Percentiles rank a stretch among this genome's conserved stretches.
phyloP scores from a whole-genome alignment of 2,888 invertebrate genomes.

The Tromatobia lineatoria region DNA sequence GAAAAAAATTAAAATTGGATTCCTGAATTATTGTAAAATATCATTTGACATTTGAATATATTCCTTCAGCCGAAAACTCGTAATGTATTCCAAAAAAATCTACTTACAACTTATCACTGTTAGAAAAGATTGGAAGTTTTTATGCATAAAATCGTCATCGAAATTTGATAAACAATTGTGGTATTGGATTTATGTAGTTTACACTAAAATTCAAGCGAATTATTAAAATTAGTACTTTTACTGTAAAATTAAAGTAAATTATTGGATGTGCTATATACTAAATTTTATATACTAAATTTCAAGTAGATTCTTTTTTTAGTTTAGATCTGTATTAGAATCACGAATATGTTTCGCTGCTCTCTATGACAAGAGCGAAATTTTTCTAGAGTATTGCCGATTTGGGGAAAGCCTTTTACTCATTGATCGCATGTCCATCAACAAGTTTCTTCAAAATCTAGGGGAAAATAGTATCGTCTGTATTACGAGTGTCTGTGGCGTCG shows the following conservation, averaged over 20 bases:
- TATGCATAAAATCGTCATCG: too few relatives aligned
- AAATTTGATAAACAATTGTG: too few relatives aligned
- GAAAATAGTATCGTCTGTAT: slow-evolving; percentile 75
- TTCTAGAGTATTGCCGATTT: slow-evolving; percentile 13
- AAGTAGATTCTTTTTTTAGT: not conserved
- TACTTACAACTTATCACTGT: too few relatives aligned
- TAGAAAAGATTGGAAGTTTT: too few relatives aligned
- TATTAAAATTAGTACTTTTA: too few relatives aligned
- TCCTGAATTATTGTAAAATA: too few relatives aligned
- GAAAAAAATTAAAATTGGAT: too few relatives aligned
- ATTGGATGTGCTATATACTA: too few relatives aligned
- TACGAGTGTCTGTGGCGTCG: slow-evolving; percentile 61
- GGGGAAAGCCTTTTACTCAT: slow-evolving; percentile 6
- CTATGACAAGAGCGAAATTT: not conserved
- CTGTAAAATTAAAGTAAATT: too few relatives aligned
- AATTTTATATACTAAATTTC: too few relatives aligned
- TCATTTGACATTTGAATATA: not conserved
- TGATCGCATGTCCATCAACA: slow-evolving; percentile 16
- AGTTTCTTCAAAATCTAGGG: slow-evolving; percentile 57
- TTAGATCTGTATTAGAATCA: not conserved
- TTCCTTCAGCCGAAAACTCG: not conserved
- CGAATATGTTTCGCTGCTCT: not conserved
- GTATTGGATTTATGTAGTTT: too few relatives aligned
- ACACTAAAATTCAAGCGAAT: too few relatives aligned
- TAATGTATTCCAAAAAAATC: not conserved